These are phyloP conservation scores for Matsumyia berberina DNA, from an alignment of 2,888 invertebrate genomes.

Conservation along the genomic window DNA sequence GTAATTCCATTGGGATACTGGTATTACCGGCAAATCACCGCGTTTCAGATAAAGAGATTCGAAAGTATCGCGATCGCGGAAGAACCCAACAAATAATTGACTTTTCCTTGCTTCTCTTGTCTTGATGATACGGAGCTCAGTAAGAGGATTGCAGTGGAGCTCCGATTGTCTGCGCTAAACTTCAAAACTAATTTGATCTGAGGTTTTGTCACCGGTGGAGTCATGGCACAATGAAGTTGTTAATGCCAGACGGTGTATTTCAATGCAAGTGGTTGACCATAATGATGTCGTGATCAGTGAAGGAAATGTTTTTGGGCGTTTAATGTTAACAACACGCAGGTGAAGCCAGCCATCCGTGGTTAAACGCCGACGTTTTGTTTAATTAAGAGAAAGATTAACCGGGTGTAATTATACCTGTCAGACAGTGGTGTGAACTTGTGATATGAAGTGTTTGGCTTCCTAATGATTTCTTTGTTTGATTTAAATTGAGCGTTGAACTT, in stretches of 20 bases:
- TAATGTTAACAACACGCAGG: slow-evolving; percentile 13
- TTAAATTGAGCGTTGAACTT: too few species aligned
- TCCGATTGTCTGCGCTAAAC: slow-evolving; percentile 8
- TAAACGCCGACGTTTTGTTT: background rate
- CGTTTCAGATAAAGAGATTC: slow-evolving; percentile 22
- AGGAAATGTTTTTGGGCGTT: slow-evolving; percentile 18
- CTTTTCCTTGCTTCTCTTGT: slow-evolving; percentile 9
- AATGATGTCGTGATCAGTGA: slow-evolving; percentile 1
- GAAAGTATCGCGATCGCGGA: slow-evolving; percentile 21
- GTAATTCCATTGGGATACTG: slow-evolving; percentile 8
- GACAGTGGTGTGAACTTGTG: background rate
- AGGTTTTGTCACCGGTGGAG: slow-evolving; percentile 15
- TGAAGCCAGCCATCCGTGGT: background rate
- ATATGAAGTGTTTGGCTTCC: background rate
- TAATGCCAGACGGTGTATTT: background rate
- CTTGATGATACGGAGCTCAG: slow-evolving; percentile 12
- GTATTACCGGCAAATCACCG: background rate
- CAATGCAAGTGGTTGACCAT: background rate
- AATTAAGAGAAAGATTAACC: background rate
- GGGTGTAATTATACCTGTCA: background rate
- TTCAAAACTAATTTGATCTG: slow-evolving; percentile 6
- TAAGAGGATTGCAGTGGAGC: slow-evolving; percentile 9
- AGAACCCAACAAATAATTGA: slow-evolving; percentile 11
- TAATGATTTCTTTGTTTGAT: background rate
- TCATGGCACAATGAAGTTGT: background rate